Evolutionary conservation across 2,888 invertebrate genomes (phyloP), one percentile per base, ranked within the genome.

Genomic region (Nymphalis c-album): DNA sequence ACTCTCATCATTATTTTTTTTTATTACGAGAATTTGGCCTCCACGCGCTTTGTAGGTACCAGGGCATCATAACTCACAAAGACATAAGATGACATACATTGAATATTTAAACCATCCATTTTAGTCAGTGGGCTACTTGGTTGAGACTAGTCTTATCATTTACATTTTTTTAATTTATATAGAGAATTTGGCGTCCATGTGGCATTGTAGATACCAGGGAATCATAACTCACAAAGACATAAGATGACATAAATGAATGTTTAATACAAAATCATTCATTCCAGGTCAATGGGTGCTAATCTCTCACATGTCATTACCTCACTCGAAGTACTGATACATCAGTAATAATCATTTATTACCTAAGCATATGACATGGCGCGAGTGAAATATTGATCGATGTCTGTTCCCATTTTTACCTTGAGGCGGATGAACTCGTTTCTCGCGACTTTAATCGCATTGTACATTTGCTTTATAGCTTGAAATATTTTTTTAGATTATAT

Each of bases 281-380:
- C 55, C 31, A 40, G 60, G 70, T 78, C 73, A 78, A 79, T 78
- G 74, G 68, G 73, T 64, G 76, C 79, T 83, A 82, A 81, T 81
- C 78, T 80, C 78, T 75, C 71, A 79, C 81, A 71, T 80, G 74
- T 81, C 87, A 87, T 87, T 87, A 84, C 78, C 76, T 79, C 75
- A 73, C 76, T 76, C 72, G 74, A 75, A 55, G 53, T 26, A 55
- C 53, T 55, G 70, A 73, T 69, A 69, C 69, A 69, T 70, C 73
- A 58, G 77, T 80, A 82, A 81, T 82, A 80, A 83, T 85, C 85
- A 88, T 87, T 85, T 86, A 84, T 87, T 80, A 85, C 76, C 77
- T 74, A 74, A 77, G 75, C 78, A 75, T 75, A 75, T 69, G 74
- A 79, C 74, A 74, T 61, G 71, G 67, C 53, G 57, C 62, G 68